Conservation (phyloP, 2,113 vertebrate species). For the Bujurquina vittata region DNA sequence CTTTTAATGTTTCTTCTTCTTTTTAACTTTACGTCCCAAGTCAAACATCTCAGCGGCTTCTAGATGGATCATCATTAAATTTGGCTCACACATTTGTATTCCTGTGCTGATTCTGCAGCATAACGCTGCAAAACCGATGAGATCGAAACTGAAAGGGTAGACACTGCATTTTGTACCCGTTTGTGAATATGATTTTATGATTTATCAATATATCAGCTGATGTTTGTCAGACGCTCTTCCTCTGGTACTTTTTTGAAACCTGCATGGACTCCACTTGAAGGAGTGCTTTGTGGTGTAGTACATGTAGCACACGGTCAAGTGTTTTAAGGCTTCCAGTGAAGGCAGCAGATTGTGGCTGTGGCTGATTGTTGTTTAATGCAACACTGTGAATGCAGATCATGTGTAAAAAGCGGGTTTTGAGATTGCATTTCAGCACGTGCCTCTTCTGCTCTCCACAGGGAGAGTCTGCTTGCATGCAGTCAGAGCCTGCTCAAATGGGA, state of each 20-base stretch:
- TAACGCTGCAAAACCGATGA: background rate
- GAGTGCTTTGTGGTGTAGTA: too few species aligned
- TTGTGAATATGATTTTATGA: too few species aligned
- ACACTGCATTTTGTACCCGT: background rate
- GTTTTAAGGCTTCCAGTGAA: background rate
- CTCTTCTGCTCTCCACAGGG: background rate
- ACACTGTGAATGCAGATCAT: background rate
- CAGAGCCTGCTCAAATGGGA: too few species aligned
- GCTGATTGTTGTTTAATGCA: rapidly evolving
- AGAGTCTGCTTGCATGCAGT: too few species aligned
- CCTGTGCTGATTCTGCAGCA: background rate
- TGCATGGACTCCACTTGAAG: too few species aligned
- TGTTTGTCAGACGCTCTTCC: too few species aligned
- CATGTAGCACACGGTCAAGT: too few species aligned
- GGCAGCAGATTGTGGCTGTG: background rate
- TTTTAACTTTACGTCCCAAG: background rate
- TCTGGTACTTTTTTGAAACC: too few species aligned
- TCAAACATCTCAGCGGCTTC: background rate
- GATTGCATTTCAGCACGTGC: background rate
- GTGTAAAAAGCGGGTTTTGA: background rate
- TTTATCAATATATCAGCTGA: too few species aligned
- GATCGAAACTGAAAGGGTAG: too few species aligned
- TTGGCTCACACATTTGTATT: background rate
- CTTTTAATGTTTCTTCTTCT: background rate
- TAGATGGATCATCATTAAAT: rapidly evolving